Base-by-base conservation (phyloP, 1,140 invertebrate species). In the Belonocnema kinseyi region DNA sequence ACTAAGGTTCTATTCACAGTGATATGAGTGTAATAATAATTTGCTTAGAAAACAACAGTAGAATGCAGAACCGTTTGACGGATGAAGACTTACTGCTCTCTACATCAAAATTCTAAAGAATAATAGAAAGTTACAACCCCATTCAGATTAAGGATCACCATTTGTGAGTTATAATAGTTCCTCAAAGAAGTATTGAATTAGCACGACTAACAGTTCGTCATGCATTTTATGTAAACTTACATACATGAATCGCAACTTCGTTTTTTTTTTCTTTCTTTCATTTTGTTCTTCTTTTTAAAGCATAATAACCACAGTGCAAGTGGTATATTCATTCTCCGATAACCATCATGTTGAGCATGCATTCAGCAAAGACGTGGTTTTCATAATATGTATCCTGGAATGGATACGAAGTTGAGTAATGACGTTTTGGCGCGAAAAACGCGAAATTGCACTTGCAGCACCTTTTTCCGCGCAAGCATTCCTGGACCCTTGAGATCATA, bases 401-500 rank as follows among this genome's bases (percentile, higher is more conserved):
- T 26, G 40, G 51, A 10, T 72, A 74, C 75, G 76, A 76, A 72
- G 70, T 53, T 61, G 80, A 82, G 80, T 82, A 52, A 75, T 77
- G 76, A 78, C 76, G 80, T 79, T 72, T 79, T 75, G 77, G 74
- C 66, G 77, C 80, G 80, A 80, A 83, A 78, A 50, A 77, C 21
- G 78, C 79, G 82, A 83, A 88, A 83, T 82, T 80, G 79, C 87
- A 87, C 82, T 80, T 80, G 77, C 80, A 74, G 78, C 74, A 79
- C 75, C 76, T 78, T 83, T 88, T 85, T 86, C 81, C 85, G 83
- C 81, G 79, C 78, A 71, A 79, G 72, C 80, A 80, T 84, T 81
- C 85, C 86, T 88, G 88, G 86, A 88, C 85, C 87, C 87, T 86
- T 80, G 82, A 85, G 72, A 76, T 83, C 52, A 76, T 85, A 76